Evolutionary conservation across 2,888 invertebrate species (phyloP).

Genomic region (Oligia strigilis): DNA sequence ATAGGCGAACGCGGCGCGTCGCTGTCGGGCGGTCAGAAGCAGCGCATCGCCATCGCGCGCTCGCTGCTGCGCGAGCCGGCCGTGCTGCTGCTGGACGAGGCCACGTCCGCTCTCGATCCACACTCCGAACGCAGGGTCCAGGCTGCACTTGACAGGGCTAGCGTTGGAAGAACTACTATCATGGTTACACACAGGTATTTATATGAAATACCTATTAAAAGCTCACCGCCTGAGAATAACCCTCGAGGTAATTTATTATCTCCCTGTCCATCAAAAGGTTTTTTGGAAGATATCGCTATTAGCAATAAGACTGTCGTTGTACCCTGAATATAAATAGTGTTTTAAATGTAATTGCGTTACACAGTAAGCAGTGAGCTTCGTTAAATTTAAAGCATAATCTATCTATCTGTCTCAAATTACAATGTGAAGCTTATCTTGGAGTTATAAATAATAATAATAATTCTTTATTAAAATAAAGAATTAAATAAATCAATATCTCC

Average conservation of each 20-base stretch:
- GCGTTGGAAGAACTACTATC: conserved; percentile 93
- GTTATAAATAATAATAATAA: too few relatives aligned
- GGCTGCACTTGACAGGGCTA: conserved; percentile 93
- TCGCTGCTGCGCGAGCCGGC: conserved; percentile 94
- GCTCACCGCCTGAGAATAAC: neutral
- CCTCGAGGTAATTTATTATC: neutral
- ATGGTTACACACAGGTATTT: conserved; percentile 92
- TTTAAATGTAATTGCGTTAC: too few relatives aligned
- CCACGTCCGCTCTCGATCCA: conserved; percentile 95
- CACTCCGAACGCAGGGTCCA: conserved; percentile 95
- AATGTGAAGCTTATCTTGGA: neutral
- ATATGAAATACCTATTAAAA: neutral
- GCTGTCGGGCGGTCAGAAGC: conserved; percentile 95
- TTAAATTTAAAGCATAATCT: neutral
- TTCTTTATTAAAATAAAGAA: too few relatives aligned
- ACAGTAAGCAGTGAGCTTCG: too few relatives aligned
- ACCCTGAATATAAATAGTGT: neutral
- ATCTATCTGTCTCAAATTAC: neutral
- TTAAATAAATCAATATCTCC: neutral
- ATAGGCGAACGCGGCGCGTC: conserved; percentile 96
- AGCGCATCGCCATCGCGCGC: conserved; percentile 95
- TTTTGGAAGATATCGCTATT: neutral
- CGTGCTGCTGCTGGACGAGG: conserved; percentile 94
- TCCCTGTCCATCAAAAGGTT: neutral
- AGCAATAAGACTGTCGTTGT: neutral